phyloP scores from a whole-genome alignment of 2,888 invertebrate species.

The Orthonychiurus folsomi region DNA sequence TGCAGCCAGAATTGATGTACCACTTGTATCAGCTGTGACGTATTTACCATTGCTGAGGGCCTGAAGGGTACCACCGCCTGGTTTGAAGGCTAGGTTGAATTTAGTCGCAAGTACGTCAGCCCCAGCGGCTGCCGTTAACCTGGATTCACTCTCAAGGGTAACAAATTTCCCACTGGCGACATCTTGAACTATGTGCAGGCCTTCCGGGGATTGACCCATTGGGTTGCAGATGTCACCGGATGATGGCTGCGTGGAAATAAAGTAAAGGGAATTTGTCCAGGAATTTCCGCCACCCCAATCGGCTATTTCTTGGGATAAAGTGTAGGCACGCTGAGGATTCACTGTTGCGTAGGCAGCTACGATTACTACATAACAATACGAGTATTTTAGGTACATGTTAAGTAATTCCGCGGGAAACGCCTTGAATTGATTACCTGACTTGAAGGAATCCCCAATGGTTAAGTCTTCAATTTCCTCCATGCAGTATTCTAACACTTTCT shows the following conservation, averaged over 20 bases:
- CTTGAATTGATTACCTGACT: slow-evolving; percentile 17
- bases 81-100: slow-evolving; percentile 20
- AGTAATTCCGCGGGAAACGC: too few species aligned
- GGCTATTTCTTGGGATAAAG: slow-evolving; percentile 18
- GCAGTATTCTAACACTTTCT: slow-evolving; percentile 21
- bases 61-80: slow-evolving; percentile 24
- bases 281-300: slow-evolving; percentile 31
- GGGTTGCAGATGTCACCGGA: slow-evolving; percentile 21
- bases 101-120: slow-evolving; percentile 25
- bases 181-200: slow-evolving; percentile 24
- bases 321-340: slow-evolving; percentile 24
- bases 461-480: slow-evolving; percentile 22
- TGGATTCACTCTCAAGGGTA: slow-evolving; percentile 9
- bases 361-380: slow-evolving; percentile 20
- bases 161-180: slow-evolving; percentile 20
- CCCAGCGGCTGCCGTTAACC: slow-evolving; percentile 16
- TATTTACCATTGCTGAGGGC: slow-evolving; percentile 15
- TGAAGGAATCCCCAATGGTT: slow-evolving; percentile 24
- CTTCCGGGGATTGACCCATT: slow-evolving; percentile 22
- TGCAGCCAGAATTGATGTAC: slow-evolving; percentile 15
- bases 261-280: slow-evolving; percentile 27
- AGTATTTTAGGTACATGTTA: too few species aligned
- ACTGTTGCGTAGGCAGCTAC: slow-evolving; percentile 26
- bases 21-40: slow-evolving; percentile 21
- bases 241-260: slow-evolving; percentile 23